Evolutionary conservation across 2,888 invertebrate genomes (phyloP).

Genomic region (Melieria omissa): DNA sequence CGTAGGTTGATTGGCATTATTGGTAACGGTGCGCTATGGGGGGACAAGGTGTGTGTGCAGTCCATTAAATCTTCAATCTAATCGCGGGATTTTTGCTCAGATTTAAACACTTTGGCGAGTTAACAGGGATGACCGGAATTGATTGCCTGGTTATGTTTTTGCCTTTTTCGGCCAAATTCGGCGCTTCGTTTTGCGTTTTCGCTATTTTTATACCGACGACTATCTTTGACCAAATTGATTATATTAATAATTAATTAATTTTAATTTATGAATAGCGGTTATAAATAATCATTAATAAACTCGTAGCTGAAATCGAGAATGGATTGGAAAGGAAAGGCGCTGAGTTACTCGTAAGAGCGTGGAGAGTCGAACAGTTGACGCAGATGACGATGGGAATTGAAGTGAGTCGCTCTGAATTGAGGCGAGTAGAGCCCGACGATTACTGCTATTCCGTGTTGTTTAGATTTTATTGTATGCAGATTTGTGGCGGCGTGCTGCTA

Average conservation of each 20-base stretch:
- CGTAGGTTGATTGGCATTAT: background rate
- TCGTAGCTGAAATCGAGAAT: conserved; percentile 14
- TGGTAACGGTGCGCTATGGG: background rate
- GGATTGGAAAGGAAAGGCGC: conserved; percentile 25
- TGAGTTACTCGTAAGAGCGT: background rate
- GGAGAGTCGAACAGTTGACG: conserved; percentile 12
- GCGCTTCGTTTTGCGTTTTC: too few relatives aligned
- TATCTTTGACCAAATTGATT: conserved; percentile 52
- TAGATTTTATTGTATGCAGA: conserved; percentile 41
- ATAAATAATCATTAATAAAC: conserved; percentile 63
- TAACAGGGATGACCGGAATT: conserved; percentile 31
- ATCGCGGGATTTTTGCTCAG: conserved; percentile 44
- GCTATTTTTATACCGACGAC: too few relatives aligned
- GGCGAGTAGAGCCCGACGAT: background rate
- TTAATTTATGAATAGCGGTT: conserved; percentile 62
- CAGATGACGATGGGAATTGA: conserved; percentile 13
- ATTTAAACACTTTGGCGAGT: conserved; percentile 54
- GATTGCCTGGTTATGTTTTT: conserved; percentile 8
- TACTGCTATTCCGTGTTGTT: conserved; percentile 22
- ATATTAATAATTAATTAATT: conserved; percentile 64
- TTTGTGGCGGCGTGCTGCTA: conserved; percentile 38
- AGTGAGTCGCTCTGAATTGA: background rate
- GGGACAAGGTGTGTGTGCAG: background rate
- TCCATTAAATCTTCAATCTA: conserved; percentile 28
- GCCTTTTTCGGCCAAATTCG: too few relatives aligned